phyloP scores from a whole-genome alignment of 2,113 vertebrate genomes.

The Opisthocomus hoazin region DNA sequence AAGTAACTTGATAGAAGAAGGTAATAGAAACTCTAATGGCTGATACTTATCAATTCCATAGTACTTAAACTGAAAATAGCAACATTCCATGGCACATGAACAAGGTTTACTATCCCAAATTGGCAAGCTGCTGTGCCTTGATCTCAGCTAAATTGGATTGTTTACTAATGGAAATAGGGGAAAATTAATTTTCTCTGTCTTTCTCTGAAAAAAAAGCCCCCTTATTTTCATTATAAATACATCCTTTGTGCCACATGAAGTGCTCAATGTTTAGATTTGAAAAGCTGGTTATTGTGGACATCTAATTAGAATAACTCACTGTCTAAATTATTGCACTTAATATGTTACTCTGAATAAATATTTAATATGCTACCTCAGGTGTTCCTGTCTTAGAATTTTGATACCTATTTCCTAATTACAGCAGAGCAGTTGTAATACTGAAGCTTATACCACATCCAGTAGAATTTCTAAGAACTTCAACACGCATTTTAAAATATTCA shows the following conservation, averaged over 20 bases:
- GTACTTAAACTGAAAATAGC: neutral
- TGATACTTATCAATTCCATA: neutral
- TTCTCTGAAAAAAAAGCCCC: neutral
- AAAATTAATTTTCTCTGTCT: constrained; percentile 20
- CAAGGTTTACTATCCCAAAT: neutral
- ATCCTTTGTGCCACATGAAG: neutral
- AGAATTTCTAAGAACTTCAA: constrained; percentile 4
- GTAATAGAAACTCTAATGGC: neutral
- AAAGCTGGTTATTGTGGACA: constrained; percentile 24
- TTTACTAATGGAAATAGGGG: constrained; percentile 27
- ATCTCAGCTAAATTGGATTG: constrained; percentile 18
- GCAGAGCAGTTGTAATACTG: neutral
- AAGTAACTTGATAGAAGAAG: neutral
- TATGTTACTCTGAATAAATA: constrained; percentile 51
- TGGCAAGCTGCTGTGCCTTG: constrained; percentile 17
- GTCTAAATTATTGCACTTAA: constrained; percentile 31
- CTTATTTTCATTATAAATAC: neutral
- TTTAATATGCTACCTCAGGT: constrained; percentile 59
- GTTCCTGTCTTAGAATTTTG: constrained; percentile 37
- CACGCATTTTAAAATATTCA: constrained; percentile 8
- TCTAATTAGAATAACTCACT: constrained; percentile 54
- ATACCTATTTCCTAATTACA: constrained; percentile 48
- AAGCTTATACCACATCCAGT: neutral
- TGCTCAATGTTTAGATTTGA: constrained; percentile 29
- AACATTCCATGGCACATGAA: neutral